Base-by-base conservation (phyloP, 2,797 vertebrate genomes). In the Sebastes hubbsi region DNA sequence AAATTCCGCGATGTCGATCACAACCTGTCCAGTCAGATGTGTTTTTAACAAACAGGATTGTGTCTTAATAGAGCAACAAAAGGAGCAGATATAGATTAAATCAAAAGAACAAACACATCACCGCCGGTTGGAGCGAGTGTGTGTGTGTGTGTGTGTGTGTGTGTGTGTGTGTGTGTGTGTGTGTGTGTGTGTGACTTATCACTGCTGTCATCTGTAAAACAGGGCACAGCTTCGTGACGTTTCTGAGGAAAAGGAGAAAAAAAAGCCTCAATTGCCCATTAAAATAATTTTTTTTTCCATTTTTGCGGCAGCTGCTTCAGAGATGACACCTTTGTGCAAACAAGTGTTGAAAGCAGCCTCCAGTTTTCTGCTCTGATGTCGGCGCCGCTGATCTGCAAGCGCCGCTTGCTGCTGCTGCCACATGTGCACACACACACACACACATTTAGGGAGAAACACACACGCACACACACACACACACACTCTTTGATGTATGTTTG, bases 401-500 rank as follows among this genome's bases (percentile, higher is more conserved):
- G 82, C 86, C 81, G 82, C 65, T 75, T 46, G 52, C 80, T 62
- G 71, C 46, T 49, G 46, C 46, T 20, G 46, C 70, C 75, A 68
- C 78, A 79, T 65, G 62, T 71, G 32, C 69, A n/a, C 84, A 61
- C 80, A 77, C 79, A 61, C 69, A n/a, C 62, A 60, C 80, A 77
- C 80, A 65, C 63, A 38, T 32, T 60, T 61, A 61, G 9, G 59
- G 59, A 32, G n/a, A 65, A 46, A 65, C 77, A 70, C 81, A 56
- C 81, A 65, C n/a, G n/a, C n/a, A n/a, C 77, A 34, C 32, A 36
- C 34, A 69, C 81, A 38, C 36, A 67, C 81, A 56, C 81, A 77
- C 72, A 75, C 70, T 86, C 89, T 93, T 92, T 94, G 93, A 94
- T 94, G 87, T 91, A 72, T 81, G 89, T 94, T 92, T 95, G 95